Base-by-base conservation (phyloP, 2,888 invertebrate genomes). In the Gerosis bhagava region DNA sequence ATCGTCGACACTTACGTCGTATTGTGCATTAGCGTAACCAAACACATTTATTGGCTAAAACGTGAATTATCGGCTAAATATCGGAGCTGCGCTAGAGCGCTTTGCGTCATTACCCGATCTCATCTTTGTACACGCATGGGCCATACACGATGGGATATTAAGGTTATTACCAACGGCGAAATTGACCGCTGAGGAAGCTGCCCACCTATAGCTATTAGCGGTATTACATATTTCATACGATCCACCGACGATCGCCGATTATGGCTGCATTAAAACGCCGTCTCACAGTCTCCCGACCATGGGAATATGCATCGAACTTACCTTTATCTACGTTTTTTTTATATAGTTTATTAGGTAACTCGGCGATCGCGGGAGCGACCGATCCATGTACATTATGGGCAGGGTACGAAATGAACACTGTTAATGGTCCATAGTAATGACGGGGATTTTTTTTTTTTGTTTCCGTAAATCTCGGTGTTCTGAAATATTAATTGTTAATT, bases 131-230 rank as follows among this genome's bases (percentile, higher is more conserved):
- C 80, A 81, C 78, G 81, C 79, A 77, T 71, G 75, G 74, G 65
- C 73, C 76, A 74, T 67, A 74, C 73, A 71, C 77, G 79, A 82
- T 78, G 83, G 83, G 77, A 77, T 82, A 86, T 87, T 87, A 87
- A 80, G 74, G 83, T 77, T 83, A 87, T 87, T 86, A 87, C 77
- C 67, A 75, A 76, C 72, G 77, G 81, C 73, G 54, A 87, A 86
- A 84, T 84, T 86, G 84, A 86, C 87, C 87, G 87, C 87, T 87
- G 83, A 88, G 84, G 87, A 82, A 88, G 87, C 87, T 83, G 73
- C 80, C 77, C 77, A 70, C 77, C 73, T 68, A 77, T 71, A 74
- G 80, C 82, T 84, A 86, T 84, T 84, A 83, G 82, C 77, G 78
- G 78, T 75, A 83, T 82, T 83, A 83, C 83, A 83, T 84, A 83